These are phyloP conservation scores for Brachypteracias leptosomus DNA, from an alignment of 2,113 vertebrate species.

Conservation along the genomic window DNA sequence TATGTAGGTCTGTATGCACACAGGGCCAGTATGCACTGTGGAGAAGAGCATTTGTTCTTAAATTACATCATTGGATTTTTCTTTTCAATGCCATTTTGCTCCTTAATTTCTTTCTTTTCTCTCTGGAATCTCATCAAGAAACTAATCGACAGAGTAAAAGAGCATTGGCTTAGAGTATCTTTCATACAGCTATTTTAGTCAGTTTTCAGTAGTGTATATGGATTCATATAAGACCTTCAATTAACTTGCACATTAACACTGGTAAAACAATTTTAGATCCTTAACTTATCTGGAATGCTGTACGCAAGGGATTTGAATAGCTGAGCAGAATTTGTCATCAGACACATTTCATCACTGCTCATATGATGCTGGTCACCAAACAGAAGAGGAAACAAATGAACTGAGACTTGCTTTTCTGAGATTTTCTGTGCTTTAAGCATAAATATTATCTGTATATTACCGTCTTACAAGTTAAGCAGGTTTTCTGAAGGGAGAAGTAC, in stretches of 20 bases:
- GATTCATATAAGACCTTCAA: conserved; percentile 42
- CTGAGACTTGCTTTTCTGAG: not conserved
- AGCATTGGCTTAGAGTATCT: conserved; percentile 11
- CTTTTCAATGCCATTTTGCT: not conserved
- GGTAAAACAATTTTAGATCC: conserved; percentile 31
- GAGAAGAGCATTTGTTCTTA: not conserved
- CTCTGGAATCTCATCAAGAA: conserved; percentile 47
- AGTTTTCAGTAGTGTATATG: conserved; percentile 25
- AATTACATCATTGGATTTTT: not conserved
- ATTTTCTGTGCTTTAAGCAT: not conserved
- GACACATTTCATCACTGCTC: not conserved
- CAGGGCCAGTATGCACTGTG: not conserved
- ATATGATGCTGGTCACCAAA: not conserved
- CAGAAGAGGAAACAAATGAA: not conserved
- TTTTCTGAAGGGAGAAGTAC: not conserved
- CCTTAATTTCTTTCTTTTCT: conserved; percentile 46
- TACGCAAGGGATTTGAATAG: not conserved
- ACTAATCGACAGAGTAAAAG: not conserved
- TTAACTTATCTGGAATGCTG: conserved; percentile 31
- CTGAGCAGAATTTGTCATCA: not conserved
- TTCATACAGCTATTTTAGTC: conserved; percentile 39
- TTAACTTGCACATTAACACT: conserved; percentile 45
- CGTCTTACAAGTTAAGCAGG: not conserved
- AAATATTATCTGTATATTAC: not conserved
- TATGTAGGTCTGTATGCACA: not conserved